Evolutionary conservation across 2,797 vertebrate genomes (phyloP).

Genomic region (Acropternis orthonyx): DNA sequence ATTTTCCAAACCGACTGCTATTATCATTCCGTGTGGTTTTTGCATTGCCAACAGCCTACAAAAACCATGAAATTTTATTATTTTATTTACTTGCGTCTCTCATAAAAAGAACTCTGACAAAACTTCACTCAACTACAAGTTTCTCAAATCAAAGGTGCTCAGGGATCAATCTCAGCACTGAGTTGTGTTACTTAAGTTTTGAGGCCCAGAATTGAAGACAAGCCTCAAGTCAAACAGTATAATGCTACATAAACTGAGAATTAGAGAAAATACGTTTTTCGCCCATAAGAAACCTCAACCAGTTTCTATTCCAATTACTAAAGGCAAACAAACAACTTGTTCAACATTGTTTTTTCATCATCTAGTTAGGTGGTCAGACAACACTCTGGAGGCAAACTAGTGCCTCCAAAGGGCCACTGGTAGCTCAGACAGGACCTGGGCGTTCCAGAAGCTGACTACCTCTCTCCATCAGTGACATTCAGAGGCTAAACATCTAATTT

Average conservation of each 20-base stretch:
- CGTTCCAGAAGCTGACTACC: not conserved
- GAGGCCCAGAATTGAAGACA: not conserved
- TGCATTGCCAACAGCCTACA: conserved; percentile 95
- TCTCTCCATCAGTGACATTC: not conserved
- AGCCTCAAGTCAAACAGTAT: not conserved
- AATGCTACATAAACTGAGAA: not conserved
- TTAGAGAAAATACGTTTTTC: not conserved
- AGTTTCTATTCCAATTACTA: not conserved
- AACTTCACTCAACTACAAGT: not conserved
- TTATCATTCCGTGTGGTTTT: conserved; percentile 99
- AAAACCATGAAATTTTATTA: not conserved
- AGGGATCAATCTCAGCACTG: not conserved
- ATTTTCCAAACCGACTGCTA: conserved; percentile 98
- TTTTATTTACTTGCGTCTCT: not conserved
- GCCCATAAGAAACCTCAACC: not conserved
- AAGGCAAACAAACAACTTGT: not conserved
- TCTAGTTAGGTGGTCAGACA: not conserved
- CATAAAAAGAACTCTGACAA: not conserved
- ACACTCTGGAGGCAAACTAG: not conserved
- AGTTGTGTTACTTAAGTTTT: not conserved
- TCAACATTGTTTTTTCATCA: not conserved
- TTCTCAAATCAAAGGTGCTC: not conserved
- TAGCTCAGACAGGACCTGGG: not conserved
- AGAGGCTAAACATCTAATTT: not conserved
- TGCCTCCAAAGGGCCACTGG: not conserved